Base-by-base conservation (phyloP, 2,888 invertebrate genomes). In the Drosophila algonquin region DNA sequence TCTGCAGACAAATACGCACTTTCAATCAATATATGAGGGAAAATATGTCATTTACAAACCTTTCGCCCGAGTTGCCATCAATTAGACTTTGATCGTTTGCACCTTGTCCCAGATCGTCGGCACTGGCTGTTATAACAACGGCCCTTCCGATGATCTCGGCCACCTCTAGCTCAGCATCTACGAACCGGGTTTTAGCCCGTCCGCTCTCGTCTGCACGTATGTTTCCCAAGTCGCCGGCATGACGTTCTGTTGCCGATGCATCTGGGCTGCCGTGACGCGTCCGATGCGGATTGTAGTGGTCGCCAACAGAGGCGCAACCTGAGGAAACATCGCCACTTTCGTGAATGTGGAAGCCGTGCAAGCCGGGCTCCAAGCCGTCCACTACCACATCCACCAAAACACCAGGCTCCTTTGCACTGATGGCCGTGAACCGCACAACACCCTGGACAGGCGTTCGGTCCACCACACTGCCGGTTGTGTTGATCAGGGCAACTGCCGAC, bases 361-460 rank as follows among this genome's bases (percentile, higher is more conserved):
- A 92, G 76, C 96, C 96, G 40, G 94, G 94, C 0, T 93, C 79
- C 51, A 98, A 93, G 0, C 97, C 97, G 92, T 98, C 97, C 3
- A 98, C 92, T 2, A 96, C 96, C 0, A 98, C 98, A 89, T 98
- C 98, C 3, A 97, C 94, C 0, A 98, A 93, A 57, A 96, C 95
- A 0, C 94, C 94, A 0, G 91, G 80, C 0, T 91, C 90, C 0
- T 90, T 78, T 0, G 80, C 79, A 2, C 78, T 75, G 6, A 92
- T 93, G 48, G 93, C 91, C 16, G 93, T 93, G 74, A 98, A 96
- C 64, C 98, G 92, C 7, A 97, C 94, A 16, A 98, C 95, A 0
- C 98, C 98, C 85, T 95, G 93, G 3, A 96, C 93, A 0, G 90
- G 82, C 58, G 94, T 87, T 8, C 79, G 77, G 18, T 83, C 85